A percentile compares a stretch with the other conserved stretches of the same genome.
Evolutionary conservation across 2,888 invertebrate species (phyloP).

Genomic region (Crocallis elinguaria): DNA sequence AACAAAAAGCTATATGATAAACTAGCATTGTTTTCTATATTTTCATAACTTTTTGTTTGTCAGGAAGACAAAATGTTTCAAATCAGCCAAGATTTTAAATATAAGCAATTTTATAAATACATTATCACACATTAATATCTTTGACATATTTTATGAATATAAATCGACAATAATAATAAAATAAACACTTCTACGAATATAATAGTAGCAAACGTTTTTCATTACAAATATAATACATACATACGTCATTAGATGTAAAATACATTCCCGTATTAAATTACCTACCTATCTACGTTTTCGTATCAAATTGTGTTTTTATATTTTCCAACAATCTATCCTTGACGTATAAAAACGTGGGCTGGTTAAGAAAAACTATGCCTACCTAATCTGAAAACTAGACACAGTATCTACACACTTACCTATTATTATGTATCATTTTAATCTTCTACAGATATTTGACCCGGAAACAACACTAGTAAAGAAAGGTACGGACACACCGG

Average conservation of each 20-base stretch:
- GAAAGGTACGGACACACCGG: too few relatives aligned
- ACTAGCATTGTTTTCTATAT: too few relatives aligned
- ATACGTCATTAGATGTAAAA: constrained; percentile 68
- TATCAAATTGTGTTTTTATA: constrained; percentile 73
- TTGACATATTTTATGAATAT: constrained; percentile 20
- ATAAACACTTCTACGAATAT: constrained; percentile 43
- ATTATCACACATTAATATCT: constrained; percentile 60
- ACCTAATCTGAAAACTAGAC: constrained; percentile 54
- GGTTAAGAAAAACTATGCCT: constrained; percentile 52
- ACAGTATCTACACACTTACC: constrained; percentile 37
- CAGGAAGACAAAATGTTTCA: constrained; percentile 46
- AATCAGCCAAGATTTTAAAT: constrained; percentile 39
- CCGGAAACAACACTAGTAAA: too few relatives aligned
- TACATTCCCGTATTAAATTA: constrained; percentile 81
- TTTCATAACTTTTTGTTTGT: constrained; percentile 3
- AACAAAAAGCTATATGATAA: neutral
- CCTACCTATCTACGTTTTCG: constrained; percentile 82
- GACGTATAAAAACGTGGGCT: constrained; percentile 57
- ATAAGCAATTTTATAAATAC: constrained; percentile 51
- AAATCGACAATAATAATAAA: constrained; percentile 35
- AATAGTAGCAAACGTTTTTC: constrained; percentile 57
- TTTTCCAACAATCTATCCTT: constrained; percentile 55
- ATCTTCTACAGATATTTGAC: constrained; percentile 27
- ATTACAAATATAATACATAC: constrained; percentile 45
- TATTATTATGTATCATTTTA: constrained; percentile 19